Evolutionary conservation across 2,113 vertebrate species (phyloP), one percentile per base, ranked within the genome.

Genomic region (Mustela lutreola): DNA sequence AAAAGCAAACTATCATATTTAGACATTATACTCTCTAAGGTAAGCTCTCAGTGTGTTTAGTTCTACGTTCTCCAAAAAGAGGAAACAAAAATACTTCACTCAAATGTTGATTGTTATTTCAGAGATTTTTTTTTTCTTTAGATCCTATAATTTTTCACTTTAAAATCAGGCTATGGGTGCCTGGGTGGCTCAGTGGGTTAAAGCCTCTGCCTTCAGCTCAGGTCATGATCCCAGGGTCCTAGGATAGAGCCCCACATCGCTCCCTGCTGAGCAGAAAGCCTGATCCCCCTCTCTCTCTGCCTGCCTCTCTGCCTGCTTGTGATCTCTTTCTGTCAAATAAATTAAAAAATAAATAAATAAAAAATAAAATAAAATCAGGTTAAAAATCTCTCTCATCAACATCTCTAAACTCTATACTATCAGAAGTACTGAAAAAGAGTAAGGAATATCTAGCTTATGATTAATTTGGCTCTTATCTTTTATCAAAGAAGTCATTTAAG

Each of bases 51-150:
- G 18, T 71, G 33, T 16, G 6, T 75, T 84, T 79, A 75, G 14
- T 80, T 2, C 26, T 48, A 60, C 3, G 0, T 45, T 80, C 31
- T 94, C n/a, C 83, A 76, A 89, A 89, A 15, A 56, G 7, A 94
- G 12, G 11, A 83, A 94, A 71, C n/a, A 31, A 70, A 93, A 86
- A 86, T 11, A 86, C 1, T 78, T 31, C 21, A 92, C 92, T 96
- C 15, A 83, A 90, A 92, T 19, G 15, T 67, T 65, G 4, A 75
- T 65, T 76, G 1, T 53, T 92, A 94, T 71, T 91, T 89, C 71
- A 87, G 28, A 87, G 3, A 87, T 92, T 21, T 39, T 9, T 50
- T 56, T 16, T 53, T 56, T 86, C 63, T 89, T 58, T 36, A 78
- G 15, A 18, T 8, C 88, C 22, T 10, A 65, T 39, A 85, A 76